Conservation (phyloP, 1,140 invertebrate species). For the Brachionus plicatilis region DNA sequence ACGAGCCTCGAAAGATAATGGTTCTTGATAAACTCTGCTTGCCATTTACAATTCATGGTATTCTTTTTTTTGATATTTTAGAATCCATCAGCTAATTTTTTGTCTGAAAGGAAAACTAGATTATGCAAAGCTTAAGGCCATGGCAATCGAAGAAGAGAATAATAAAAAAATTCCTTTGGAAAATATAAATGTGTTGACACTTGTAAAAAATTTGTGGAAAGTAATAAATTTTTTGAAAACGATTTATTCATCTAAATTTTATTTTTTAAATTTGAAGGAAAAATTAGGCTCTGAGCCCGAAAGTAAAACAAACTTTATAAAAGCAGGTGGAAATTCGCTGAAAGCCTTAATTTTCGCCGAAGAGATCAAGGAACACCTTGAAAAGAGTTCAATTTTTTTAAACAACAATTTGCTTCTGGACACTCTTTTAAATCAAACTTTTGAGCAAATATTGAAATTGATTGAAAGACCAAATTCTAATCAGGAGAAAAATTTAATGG, state of each 20-base stretch:
- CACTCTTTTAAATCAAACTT: constrained; percentile 47
- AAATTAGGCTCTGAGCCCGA: background rate
- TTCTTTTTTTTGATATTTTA: constrained; percentile 43
- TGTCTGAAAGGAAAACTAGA: background rate
- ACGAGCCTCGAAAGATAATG: background rate
- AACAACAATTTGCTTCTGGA: constrained; percentile 45
- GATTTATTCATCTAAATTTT: background rate
- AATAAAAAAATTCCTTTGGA: background rate
- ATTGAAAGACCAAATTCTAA: constrained; percentile 2
- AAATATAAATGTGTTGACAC: background rate
- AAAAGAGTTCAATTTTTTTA: background rate
- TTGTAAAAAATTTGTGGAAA: background rate
- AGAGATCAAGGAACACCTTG: constrained; percentile 41
- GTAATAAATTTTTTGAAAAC: background rate
- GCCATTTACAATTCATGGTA: constrained; percentile 61
- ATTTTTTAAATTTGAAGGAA: background rate
- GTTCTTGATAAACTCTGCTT: constrained; percentile 57
- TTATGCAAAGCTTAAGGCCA: background rate
- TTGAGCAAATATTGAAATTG: constrained; percentile 41
- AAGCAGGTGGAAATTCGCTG: constrained; percentile 56
- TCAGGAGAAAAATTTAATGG: background rate
- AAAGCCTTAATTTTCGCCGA: constrained; percentile 51
- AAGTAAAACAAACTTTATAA: constrained; percentile 49
- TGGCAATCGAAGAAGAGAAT: background rate
- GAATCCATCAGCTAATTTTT: background rate